Conservation (phyloP, 2,797 vertebrate genomes). For the Petrocephalus schoutedeni region DNA sequence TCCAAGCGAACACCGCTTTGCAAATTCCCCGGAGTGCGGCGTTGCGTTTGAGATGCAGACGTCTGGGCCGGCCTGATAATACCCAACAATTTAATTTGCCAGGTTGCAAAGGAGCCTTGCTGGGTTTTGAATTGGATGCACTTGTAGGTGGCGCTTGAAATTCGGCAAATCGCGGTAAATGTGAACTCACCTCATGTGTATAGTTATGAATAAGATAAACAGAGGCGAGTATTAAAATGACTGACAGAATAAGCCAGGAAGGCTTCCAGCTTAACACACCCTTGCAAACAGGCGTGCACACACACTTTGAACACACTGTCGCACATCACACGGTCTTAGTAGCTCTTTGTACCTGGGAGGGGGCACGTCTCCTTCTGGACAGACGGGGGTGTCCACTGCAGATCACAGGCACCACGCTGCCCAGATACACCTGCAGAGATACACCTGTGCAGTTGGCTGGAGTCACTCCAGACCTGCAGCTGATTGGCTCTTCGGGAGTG, state of each 20-base stretch:
- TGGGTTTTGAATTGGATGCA: constrained; percentile 57
- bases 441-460: neutral
- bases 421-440: neutral
- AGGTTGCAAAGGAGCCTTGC: constrained; percentile 59
- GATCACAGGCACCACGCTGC: neutral
- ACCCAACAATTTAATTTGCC: constrained; percentile 57
- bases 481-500: neutral
- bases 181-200: constrained; percentile 41
- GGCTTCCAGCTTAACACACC: constrained; percentile 6
- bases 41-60: constrained; percentile 57
- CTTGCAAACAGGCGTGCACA: neutral
- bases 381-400: neutral
- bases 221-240: constrained; percentile 29
- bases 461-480: neutral
- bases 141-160: constrained; percentile 51
- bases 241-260: constrained; percentile 27
- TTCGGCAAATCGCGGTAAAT: constrained; percentile 39
- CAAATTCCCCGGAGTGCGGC: constrained; percentile 45
- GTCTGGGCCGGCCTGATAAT: constrained; percentile 63
- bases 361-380: neutral
- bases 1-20: constrained; percentile 42
- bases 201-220: constrained; percentile 46
- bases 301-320: constrained; percentile 11
- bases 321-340: neutral
- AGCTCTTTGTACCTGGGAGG: neutral